Evolutionary conservation across 92 coral and sea anemone genomes (phyloP), one percentile per base, ranked within the genome.

Genomic region (Porites rus): DNA sequence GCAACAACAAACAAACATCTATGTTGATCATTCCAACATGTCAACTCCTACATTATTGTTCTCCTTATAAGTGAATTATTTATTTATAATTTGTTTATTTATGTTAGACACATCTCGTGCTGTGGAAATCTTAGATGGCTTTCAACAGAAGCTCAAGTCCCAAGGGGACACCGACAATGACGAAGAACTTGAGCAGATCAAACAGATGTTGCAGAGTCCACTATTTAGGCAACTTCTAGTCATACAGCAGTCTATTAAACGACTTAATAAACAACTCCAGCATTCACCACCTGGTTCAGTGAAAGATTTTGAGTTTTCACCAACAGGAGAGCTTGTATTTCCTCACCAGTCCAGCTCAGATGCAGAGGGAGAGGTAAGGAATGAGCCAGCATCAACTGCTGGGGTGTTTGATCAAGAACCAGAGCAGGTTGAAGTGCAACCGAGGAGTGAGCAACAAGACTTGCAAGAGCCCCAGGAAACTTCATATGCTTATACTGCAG

Each of bases 141-240:
- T 97, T 75, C 98, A 97, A 65, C 81, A 84, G 75, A 93, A 91
- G 84, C 93, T 97, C 9, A 86, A 84, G 17, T 89, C 95, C 13
- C 96, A 93, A 75, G 99, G 98, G 13, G 96, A 95, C 22, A 74
- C 91, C 12, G 88, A 90, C 65, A 91, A 88, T 60, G 94, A 88
- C 70, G 96, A 97, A 79, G 98, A 97, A 63, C 92, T 97, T 16
- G 98, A 93, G 70, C 79, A 85, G 21, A 92, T 97, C 90, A 92
- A 94, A 59, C 95, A 86, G 69, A 94, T 95, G 94, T 75, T 97
- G 63, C 94, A 95, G 87, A 97, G 99, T 79, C 99, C 98, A 10
- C 93, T 97, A 46, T 93, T 97, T 19, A 80, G 91, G 43, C 99
- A 97, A 76, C 93, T 97, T 2, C 90, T 97, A 56, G 90, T 88